phyloP scores from a whole-genome alignment of 2,113 vertebrate species.

The Oncorhynchus kisutch region DNA sequence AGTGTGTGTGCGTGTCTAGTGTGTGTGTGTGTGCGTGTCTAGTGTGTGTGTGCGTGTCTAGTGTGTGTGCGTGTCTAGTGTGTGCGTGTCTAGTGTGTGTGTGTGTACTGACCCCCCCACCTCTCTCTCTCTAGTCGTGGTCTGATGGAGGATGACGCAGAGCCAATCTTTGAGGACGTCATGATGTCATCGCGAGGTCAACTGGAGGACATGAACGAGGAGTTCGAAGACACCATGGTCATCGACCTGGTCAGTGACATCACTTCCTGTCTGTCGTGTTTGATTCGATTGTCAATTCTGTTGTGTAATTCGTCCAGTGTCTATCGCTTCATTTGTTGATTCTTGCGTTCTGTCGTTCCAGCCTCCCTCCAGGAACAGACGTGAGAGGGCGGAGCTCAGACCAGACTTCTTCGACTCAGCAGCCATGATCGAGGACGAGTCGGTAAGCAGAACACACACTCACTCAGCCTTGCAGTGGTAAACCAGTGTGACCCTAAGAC shows the following conservation, averaged over 20 bases:
- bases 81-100: background rate
- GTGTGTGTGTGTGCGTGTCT: no score
- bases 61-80: constrained; percentile 60
- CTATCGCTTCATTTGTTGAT: background rate
- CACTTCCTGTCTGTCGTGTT: background rate
- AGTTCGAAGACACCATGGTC: constrained; percentile 99
- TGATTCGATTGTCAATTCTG: no score
- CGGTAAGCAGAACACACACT: constrained; percentile 75
- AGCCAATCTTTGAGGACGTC: constrained; percentile 98
- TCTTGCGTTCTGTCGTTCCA: constrained; percentile 50
- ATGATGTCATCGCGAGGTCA: constrained; percentile 99
- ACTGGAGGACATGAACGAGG: constrained; percentile 98
- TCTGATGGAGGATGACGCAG: constrained; percentile 98
- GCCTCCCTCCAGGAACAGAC: constrained; percentile 96
- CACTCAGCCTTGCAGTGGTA: background rate
- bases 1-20: no score
- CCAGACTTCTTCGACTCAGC: constrained; percentile 99
- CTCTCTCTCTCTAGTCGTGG: constrained; percentile 79
- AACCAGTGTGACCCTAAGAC: no score
- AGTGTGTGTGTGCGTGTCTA: no score
- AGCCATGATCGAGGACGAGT: constrained; percentile 99
- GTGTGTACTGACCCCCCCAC: background rate
- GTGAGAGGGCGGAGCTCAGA: constrained; percentile 95
- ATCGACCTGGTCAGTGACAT: constrained; percentile 90
- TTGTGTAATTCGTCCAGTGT: no score